A percentile compares a stretch with the other conserved stretches of the same genome.
phyloP scores from a whole-genome alignment of 2,113 vertebrate species.

The Cyanoramphus novaezelandiae region DNA sequence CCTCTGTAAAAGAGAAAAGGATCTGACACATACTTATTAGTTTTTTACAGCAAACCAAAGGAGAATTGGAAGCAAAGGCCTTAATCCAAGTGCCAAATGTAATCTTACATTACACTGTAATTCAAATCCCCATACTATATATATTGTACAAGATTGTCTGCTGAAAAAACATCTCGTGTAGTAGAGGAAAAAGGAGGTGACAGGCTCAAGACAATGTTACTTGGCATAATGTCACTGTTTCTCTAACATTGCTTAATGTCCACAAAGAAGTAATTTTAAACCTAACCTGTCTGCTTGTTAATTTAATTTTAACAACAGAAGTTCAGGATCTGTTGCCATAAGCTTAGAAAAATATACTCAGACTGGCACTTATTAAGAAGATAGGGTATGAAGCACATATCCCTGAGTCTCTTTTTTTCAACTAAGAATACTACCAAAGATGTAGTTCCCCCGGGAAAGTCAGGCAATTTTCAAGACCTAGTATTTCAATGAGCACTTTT shows the following conservation, averaged over 20 bases:
- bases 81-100: constrained; percentile 59
- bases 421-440: background rate
- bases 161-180: background rate
- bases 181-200: constrained; percentile 13
- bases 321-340: background rate
- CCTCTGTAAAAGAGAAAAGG: constrained; percentile 36
- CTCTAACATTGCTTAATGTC: background rate
- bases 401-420: background rate
- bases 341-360: background rate
- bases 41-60: constrained; percentile 39
- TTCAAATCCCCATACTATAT: constrained; percentile 34
- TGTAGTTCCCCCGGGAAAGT: background rate
- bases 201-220: background rate
- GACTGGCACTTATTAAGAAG: background rate
- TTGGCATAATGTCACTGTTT: constrained; percentile 44
- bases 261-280: constrained; percentile 29
- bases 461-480: background rate
- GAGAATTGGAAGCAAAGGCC: constrained; percentile 42
- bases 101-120: constrained; percentile 53
- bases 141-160: constrained; percentile 6
- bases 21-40: constrained; percentile 49
- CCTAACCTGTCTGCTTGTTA: background rate
- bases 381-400: background rate
- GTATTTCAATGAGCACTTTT: background rate
- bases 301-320: constrained; percentile 18